phyloP scores from a whole-genome alignment of 2,888 invertebrate species.

The Heliconius ethilla region DNA sequence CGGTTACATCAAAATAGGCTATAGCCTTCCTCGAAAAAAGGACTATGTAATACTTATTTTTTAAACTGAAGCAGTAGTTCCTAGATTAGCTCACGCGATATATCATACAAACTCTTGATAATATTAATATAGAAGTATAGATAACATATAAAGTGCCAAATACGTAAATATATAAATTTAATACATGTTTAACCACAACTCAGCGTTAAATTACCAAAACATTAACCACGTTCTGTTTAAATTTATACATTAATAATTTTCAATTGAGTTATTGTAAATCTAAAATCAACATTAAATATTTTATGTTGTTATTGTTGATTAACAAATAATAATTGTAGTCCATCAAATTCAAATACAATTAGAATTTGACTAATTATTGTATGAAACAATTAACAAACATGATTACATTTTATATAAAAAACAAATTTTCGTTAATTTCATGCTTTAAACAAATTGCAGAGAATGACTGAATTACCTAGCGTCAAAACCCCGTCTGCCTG shows the following conservation, averaged over 20 bases:
- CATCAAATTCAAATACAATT: neutral
- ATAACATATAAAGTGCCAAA: neutral
- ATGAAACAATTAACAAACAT: neutral
- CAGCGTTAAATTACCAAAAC: conserved; percentile 8
- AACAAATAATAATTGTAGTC: conserved; percentile 1
- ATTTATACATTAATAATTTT: neutral
- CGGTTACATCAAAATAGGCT: too few relatives aligned
- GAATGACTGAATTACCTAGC: too few relatives aligned
- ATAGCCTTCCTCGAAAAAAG: too few relatives aligned
- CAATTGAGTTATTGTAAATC: neutral
- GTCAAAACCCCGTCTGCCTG: too few relatives aligned
- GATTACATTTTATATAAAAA: too few relatives aligned
- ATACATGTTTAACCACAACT: neutral
- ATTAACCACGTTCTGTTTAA: neutral
- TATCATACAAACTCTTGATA: neutral
- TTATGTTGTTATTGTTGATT: neutral
- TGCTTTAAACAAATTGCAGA: too few relatives aligned
- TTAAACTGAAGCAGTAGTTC: too few relatives aligned
- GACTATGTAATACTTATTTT: too few relatives aligned
- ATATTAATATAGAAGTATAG: neutral
- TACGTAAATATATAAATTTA: neutral
- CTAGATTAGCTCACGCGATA: too few relatives aligned
- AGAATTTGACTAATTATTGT: neutral
- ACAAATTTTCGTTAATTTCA: too few relatives aligned
- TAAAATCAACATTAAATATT: neutral